These are phyloP conservation scores for Lagenorhynchus albirostris DNA, from an alignment of 2,113 vertebrate genomes.

Conservation along the genomic window DNA sequence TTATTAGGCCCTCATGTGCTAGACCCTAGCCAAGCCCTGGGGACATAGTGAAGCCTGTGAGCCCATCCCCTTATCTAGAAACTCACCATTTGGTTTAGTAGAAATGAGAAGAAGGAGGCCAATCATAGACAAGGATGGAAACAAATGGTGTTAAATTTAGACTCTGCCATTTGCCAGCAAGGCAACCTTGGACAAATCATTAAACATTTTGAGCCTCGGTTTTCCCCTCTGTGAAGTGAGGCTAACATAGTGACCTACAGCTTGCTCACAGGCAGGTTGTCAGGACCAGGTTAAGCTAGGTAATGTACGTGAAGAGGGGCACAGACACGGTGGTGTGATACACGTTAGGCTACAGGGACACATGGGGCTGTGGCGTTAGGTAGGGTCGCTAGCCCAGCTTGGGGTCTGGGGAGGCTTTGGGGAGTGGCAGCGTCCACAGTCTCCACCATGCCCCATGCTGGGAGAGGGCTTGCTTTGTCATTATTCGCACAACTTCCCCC, in stretches of 20 bases:
- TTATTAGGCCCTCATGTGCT: not conserved
- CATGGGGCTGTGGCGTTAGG: accelerated
- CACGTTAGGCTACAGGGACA: accelerated
- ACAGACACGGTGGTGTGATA: accelerated
- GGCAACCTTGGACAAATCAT: not conserved
- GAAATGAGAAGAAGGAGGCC: not conserved
- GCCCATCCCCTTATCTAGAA: not conserved
- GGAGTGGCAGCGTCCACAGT: not conserved
- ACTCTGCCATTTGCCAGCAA: not conserved
- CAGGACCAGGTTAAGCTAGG: not conserved
- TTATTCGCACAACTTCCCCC: not conserved
- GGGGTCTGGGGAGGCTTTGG: not conserved
- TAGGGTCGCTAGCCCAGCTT: not conserved
- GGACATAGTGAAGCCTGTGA: not conserved
- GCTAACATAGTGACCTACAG: not conserved
- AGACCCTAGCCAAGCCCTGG: not conserved
- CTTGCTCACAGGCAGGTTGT: not conserved
- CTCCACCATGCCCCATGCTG: accelerated
- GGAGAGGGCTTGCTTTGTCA: not conserved
- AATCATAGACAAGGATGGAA: not conserved
- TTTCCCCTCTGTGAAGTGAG: not conserved
- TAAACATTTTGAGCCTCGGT: not conserved
- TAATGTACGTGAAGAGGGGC: accelerated
- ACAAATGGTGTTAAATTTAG: not conserved
- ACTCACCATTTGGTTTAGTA: not conserved